These are phyloP conservation scores for Theocolax elegans DNA, from an alignment of 1,140 invertebrate species.

Conservation along the genomic window DNA sequence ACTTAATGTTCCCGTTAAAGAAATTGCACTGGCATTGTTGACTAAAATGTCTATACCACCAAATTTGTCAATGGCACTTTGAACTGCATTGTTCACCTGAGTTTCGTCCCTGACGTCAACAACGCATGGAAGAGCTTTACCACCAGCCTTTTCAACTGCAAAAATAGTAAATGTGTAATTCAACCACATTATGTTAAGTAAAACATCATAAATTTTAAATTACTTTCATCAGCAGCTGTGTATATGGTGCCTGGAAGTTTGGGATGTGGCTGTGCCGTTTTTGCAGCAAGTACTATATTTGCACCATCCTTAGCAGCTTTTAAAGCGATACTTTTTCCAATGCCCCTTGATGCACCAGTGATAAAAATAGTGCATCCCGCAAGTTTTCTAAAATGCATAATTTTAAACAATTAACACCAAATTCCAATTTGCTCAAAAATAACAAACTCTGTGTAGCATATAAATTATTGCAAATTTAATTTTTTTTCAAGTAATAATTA, in stretches of 20 bases:
- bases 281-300: constrained; percentile 94
- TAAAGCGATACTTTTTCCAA: constrained; percentile 96
- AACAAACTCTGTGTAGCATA: not conserved
- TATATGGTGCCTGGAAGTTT: constrained; percentile 99
- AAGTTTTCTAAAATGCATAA: constrained; percentile 76
- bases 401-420: no score
- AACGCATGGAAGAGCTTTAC: constrained; percentile 90
- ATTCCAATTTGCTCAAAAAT: not conserved
- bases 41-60: constrained; percentile 96
- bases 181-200: constrained; percentile 16
- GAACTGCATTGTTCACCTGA: constrained; percentile 85
- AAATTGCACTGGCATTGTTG: constrained; percentile 98
- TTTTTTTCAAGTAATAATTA: no score
- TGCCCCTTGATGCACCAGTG: constrained; percentile 96
- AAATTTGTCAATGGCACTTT: constrained; percentile 89
- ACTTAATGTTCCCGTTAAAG: constrained; percentile 83
- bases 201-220: not conserved
- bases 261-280: constrained; percentile 95
- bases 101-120: constrained; percentile 93
- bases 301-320: constrained; percentile 95
- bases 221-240: constrained; percentile 95
- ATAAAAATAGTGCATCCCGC: constrained; percentile 94
- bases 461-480: not conserved
- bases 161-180: no score
- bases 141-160: constrained; percentile 90